phyloP scores from a whole-genome alignment of 2,888 invertebrate species.

The Drosophila eohydei region DNA sequence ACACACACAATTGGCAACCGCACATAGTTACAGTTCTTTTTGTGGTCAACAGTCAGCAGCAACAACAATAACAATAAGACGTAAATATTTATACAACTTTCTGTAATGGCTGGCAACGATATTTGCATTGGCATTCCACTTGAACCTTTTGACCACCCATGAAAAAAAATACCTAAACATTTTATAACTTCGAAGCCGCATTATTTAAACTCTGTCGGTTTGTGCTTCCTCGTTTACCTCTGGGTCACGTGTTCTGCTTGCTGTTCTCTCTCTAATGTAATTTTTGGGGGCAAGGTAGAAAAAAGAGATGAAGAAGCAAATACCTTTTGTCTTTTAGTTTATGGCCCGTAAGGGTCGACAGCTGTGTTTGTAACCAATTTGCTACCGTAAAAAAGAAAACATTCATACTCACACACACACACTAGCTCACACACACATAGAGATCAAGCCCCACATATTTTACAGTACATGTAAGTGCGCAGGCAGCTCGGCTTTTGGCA shows the following conservation, averaged over 20 bases:
- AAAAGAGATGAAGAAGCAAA: conserved; percentile 28
- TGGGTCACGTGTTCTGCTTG: conserved; percentile 20
- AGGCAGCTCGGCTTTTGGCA: conserved; percentile 47
- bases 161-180: conserved; percentile 49
- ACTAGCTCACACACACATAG: conserved; percentile 11
- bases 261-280: conserved; percentile 56
- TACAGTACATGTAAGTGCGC: conserved; percentile 67
- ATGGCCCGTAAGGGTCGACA: conserved; percentile 78
- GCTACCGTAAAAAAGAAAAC: conserved; percentile 57
- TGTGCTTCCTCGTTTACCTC: conserved; percentile 13
- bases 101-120: conserved; percentile 49
- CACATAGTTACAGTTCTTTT: conserved; percentile 50
- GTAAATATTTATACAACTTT: conserved; percentile 55
- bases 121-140: conserved; percentile 65
- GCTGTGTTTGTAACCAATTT: conserved; percentile 81
- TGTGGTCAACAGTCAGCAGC: conserved; percentile 35
- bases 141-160: conserved; percentile 66
- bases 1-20: conserved; percentile 23
- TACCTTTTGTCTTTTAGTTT: conserved; percentile 77
- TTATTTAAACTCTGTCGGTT: conserved; percentile 44
- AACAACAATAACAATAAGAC: conserved; percentile 11
- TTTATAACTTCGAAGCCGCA: conserved; percentile 42
- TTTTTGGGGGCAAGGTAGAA: conserved; percentile 42
- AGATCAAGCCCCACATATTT: conserved; percentile 54
- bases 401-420: conserved; percentile 20